Conservation (phyloP, 1,140 invertebrate genomes). For the Calephelis nemesis region DNA sequence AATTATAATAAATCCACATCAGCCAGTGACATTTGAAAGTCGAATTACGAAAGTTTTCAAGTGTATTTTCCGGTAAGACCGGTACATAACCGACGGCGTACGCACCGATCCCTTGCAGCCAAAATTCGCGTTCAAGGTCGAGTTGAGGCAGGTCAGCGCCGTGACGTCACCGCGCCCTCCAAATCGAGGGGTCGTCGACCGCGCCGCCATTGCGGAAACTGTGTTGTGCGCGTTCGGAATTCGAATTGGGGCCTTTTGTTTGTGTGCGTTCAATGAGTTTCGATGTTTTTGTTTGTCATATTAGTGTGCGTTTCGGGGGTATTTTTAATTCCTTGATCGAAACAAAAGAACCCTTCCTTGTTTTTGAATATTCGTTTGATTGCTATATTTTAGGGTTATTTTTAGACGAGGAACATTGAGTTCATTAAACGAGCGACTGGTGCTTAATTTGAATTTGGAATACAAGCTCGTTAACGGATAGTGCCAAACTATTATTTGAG, state of each 20-base stretch:
- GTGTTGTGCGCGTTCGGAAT: conserved; percentile 72
- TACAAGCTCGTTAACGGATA: conserved; percentile 19
- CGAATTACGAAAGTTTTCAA: conserved; percentile 15
- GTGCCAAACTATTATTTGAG: conserved; percentile 14
- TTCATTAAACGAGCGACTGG: conserved; percentile 11
- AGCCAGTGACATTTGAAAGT: conserved; percentile 8
- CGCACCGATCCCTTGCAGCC: conserved; percentile 28
- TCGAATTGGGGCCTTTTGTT: conserved; percentile 65
- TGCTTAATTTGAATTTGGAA: conserved; percentile 22
- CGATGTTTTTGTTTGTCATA: conserved; percentile 26
- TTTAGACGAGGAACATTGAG: conserved; percentile 16
- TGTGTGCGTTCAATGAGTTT: conserved; percentile 49
- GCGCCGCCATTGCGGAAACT: conserved; percentile 71
- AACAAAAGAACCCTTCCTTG: conserved; percentile 28
- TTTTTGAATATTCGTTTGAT: conserved; percentile 34
- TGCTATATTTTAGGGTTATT: conserved; percentile 29
- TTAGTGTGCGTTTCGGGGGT: conserved; percentile 40
- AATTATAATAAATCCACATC: background rate
- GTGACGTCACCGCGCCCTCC: conserved; percentile 75
- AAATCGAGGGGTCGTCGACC: conserved; percentile 68
- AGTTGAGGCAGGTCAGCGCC: conserved; percentile 64
- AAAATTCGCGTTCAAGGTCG: conserved; percentile 62
- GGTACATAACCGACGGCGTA: conserved; percentile 20
- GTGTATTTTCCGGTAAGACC: conserved; percentile 5
- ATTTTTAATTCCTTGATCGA: conserved; percentile 34